Conservation (phyloP, 2,888 invertebrate species). For the Cephus rjabovi region DNA sequence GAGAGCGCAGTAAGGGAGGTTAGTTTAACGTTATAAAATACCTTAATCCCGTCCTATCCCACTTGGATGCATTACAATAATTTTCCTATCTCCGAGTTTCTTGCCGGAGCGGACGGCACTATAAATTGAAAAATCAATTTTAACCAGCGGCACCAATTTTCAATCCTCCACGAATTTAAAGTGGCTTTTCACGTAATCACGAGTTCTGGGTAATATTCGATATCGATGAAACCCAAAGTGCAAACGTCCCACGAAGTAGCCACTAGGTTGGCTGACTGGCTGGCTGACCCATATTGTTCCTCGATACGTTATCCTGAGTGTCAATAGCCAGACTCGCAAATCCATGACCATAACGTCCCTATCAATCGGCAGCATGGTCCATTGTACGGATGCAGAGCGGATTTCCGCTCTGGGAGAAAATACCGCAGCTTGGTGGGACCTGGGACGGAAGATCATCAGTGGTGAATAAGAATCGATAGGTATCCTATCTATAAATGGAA, state of each 20-base stretch:
- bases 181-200: neutral
- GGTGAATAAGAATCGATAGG: neutral
- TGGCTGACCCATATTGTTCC: neutral
- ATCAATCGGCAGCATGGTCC: neutral
- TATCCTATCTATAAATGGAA: neutral
- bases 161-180: neutral
- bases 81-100: neutral
- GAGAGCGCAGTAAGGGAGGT: neutral
- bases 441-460: neutral
- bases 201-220: neutral
- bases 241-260: neutral
- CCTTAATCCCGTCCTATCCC: neutral
- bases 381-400: neutral
- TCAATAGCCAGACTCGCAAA: neutral
- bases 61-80: neutral
- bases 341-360: neutral
- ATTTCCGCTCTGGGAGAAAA: neutral
- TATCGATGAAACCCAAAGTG: neutral
- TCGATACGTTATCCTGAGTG: neutral
- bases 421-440: neutral
- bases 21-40: neutral
- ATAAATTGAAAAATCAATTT: neutral
- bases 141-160: neutral
- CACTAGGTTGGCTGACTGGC: neutral
- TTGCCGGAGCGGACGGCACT: neutral